Evolutionary conservation across 2,797 vertebrate genomes (phyloP).

Genomic region (Helostoma temminkii): DNA sequence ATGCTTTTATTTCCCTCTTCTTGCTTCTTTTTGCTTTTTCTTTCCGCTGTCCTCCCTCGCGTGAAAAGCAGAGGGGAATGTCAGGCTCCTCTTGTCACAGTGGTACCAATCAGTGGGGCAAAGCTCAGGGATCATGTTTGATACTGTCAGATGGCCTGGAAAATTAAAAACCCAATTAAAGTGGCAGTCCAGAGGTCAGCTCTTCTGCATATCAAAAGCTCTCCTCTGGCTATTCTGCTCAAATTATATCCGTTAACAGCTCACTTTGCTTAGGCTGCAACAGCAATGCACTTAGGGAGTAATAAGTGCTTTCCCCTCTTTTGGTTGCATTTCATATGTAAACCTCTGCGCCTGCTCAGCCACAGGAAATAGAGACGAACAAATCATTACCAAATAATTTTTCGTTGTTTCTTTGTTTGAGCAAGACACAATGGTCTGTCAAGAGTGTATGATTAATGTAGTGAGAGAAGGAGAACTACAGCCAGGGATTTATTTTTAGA

Average conservation of each 20-base stretch:
- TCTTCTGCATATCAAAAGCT: slow-evolving; percentile 99
- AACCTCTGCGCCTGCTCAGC: slow-evolving; percentile 87
- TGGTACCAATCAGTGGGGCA: slow-evolving; percentile 93
- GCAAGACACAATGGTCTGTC: slow-evolving; percentile 89
- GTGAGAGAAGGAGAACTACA: slow-evolving; percentile 65
- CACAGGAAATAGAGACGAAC: slow-evolving; percentile 69
- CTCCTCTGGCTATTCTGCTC: slow-evolving; percentile 98
- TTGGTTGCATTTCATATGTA: slow-evolving; percentile 92
- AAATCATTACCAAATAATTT: slow-evolving; percentile 95
- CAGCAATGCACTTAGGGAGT: slow-evolving; percentile 95
- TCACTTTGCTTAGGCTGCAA: slow-evolving; percentile 98
- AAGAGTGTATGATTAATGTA: slow-evolving; percentile 87
- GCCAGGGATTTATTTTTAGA: slow-evolving; percentile 92
- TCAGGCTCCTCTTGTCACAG: slow-evolving; percentile 88
- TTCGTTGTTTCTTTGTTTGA: slow-evolving; percentile 78
- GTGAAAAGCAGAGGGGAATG: slow-evolving; percentile 68
- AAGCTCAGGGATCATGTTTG: slow-evolving; percentile 99
- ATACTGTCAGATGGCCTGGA: slow-evolving; percentile 99
- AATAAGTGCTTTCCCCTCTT: slow-evolving; percentile 92
- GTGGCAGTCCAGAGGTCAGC: slow-evolving; percentile 97
- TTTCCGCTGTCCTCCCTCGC: slow-evolving; percentile 68
- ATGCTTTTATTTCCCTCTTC: slow-evolving; percentile 70
- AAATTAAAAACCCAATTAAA: slow-evolving; percentile 99
- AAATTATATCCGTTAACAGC: slow-evolving; percentile 99
- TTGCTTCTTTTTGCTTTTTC: slow-evolving; percentile 57